A percentile compares a stretch with the other conserved stretches of the same genome.
phyloP scores from a whole-genome alignment of 2,113 vertebrate genomes.

The Cyprinodon tularosa region DNA sequence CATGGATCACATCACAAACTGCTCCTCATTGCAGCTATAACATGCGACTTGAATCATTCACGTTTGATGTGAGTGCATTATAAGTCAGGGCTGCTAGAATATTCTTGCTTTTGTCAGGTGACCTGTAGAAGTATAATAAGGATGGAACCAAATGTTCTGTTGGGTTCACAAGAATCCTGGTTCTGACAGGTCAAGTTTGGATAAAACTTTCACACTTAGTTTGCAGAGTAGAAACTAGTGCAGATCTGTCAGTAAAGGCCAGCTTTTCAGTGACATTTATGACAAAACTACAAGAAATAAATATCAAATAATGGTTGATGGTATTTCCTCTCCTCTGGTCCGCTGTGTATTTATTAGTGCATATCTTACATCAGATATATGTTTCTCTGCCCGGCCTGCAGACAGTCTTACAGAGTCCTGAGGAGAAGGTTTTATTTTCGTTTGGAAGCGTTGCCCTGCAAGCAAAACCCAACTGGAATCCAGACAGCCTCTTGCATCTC shows the following conservation, averaged over 20 bases:
- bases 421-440: neutral
- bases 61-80: no score
- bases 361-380: neutral
- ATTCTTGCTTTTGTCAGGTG: neutral
- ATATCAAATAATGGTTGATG: neutral
- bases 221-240: no score
- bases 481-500: constrained; percentile 57
- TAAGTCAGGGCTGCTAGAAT: no score
- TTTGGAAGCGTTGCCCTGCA: constrained; percentile 13
- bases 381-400: neutral
- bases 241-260: no score
- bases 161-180: no score
- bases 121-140: neutral
- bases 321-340: neutral
- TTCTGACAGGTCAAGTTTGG: no score
- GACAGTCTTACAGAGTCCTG: neutral
- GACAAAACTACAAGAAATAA: neutral
- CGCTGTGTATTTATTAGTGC: neutral
- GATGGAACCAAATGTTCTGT: neutral
- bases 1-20: no score
- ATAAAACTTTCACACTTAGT: no score
- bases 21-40: no score
- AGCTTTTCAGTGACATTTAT: neutral
- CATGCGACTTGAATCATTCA: no score
- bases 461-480: constrained; percentile 40